Percentiles rank a stretch among this genome's conserved stretches.
Conservation (phyloP, 2,888 invertebrate species). For the Ecdyonurus torrentis region DNA sequence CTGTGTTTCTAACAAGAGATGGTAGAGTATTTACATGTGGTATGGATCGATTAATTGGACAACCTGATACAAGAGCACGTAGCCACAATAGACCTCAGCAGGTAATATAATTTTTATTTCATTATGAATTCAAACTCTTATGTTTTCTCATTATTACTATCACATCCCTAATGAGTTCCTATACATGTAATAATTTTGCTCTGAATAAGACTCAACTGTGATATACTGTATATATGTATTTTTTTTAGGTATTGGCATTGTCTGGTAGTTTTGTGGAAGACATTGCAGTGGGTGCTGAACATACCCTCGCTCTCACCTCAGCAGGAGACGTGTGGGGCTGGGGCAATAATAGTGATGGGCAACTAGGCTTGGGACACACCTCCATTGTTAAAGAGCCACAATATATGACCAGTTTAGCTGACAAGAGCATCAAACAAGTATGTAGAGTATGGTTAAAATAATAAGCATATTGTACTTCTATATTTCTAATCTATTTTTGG, state of each 20-base stretch:
- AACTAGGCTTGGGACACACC: constrained; percentile 39
- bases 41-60: constrained; percentile 38
- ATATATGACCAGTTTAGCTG: constrained; percentile 31
- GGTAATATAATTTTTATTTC: constrained; percentile 15
- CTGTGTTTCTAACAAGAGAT: constrained; percentile 39
- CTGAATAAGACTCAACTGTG: no score
- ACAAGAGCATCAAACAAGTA: constrained; percentile 35
- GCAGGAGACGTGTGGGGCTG: constrained; percentile 40
- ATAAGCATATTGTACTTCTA: no score
- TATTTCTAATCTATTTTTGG: no score
- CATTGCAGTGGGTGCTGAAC: constrained; percentile 42
- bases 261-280: constrained; percentile 34
- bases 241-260: constrained; percentile 26
- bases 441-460: no score
- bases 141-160: background rate
- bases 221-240: background rate
- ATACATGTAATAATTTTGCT: background rate
- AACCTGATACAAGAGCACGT: constrained; percentile 30
- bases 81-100: constrained; percentile 35
- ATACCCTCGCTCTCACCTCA: constrained; percentile 36
- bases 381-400: constrained; percentile 37
- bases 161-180: background rate
- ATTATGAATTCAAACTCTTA: background rate
- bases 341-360: constrained; percentile 46
- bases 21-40: constrained; percentile 44